Evolutionary conservation across 2,797 vertebrate species (phyloP), one percentile per base, ranked within the genome.

Genomic region (Cirrhinus mrigala): DNA sequence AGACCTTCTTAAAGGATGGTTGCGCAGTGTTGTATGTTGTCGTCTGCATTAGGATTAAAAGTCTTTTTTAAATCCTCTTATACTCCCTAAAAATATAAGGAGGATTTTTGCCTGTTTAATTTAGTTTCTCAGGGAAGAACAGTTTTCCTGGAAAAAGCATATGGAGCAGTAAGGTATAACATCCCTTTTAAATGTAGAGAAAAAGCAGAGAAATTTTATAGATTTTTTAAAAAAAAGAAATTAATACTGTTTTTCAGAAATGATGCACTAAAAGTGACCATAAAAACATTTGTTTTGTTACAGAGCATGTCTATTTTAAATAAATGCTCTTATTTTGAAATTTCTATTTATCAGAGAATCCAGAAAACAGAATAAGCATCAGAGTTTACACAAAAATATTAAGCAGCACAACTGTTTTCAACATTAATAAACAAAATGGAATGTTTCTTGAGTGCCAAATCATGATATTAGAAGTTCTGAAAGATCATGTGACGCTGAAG

Each of bases 31-130:
- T 40, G 27, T 40, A 46, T 66, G 71, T 68, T 66, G 48, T 75
- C 58, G 10, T 52, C 54, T n/a, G 70, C 46, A 44, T 82, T 60
- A 74, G 81, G 81, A 74, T 74, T 82, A 74, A 46, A 60, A 33
- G 54, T 60, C 20, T 40, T 15, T 33, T 24, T 66, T 52, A 83
- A 83, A 77, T 56, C 82, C 74, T 69, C 69, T 82, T 73, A 82
- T 22, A 8, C 52, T 60, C 6, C 20, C 81, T 71, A 69, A 73
- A 82, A 82, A 82, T 78, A 70, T 33, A 24, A 15, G 56, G 27
- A 83, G 71, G 82, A 50, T 75, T 83, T 52, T n/a, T 48, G 68
- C 29, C 33, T 22, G 54, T 71, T 46, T 27, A 60, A 71, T 66
- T 71, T 87, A 24, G 54, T 52, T 73, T 87, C 56, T 82, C n/a